phyloP scores from a whole-genome alignment of 2,888 invertebrate genomes.

The Amblyjoppa proteus region DNA sequence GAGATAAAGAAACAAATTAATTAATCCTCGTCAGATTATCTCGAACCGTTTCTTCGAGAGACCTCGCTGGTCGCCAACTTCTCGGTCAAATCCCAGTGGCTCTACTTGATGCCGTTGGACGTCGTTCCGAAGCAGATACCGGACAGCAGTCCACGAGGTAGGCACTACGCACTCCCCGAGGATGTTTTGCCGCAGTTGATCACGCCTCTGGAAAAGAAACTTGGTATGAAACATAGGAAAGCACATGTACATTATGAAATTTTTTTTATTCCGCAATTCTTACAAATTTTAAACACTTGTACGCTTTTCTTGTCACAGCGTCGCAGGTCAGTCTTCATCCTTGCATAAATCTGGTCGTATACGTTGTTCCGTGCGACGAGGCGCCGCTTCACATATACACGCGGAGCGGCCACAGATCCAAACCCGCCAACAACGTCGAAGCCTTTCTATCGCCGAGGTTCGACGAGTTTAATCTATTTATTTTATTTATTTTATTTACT shows the following conservation, averaged over 20 bases:
- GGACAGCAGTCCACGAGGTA: constrained; percentile 85
- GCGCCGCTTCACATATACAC: constrained; percentile 91
- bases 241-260: neutral
- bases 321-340: constrained; percentile 93
- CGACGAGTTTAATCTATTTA: constrained; percentile 31
- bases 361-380: constrained; percentile 91
- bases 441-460: constrained; percentile 91
- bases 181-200: constrained; percentile 93
- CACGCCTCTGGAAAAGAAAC: constrained; percentile 94
- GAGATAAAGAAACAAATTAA: neutral
- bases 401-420: constrained; percentile 78
- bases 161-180: constrained; percentile 89
- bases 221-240: constrained; percentile 83
- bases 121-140: constrained; percentile 89
- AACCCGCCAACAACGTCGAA: constrained; percentile 85
- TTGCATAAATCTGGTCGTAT: constrained; percentile 94
- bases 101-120: constrained; percentile 93
- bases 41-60: constrained; percentile 91
- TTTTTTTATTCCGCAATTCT: neutral
- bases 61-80: constrained; percentile 91
- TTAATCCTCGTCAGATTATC: constrained; percentile 88
- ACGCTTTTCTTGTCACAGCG: constrained; percentile 84
- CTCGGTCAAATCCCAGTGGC: constrained; percentile 94
- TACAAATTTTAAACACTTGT: neutral
- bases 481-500: neutral